Evolutionary conservation across 92 coral and sea anemone species (phyloP).

Genomic region (Scolanthus callimorphus): DNA sequence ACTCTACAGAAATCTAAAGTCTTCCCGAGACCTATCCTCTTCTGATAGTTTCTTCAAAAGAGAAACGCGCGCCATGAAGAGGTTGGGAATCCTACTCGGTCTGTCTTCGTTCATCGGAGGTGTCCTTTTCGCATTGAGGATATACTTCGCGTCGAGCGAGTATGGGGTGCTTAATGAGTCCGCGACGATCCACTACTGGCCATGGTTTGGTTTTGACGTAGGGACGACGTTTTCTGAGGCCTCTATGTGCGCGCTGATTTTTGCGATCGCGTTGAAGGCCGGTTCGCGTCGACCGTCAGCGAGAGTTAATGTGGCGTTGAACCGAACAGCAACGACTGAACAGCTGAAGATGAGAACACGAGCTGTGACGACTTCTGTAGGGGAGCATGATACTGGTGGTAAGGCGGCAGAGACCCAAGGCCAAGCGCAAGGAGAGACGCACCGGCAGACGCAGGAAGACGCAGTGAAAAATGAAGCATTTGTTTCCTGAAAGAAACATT

Average conservation of each 20-base stretch:
- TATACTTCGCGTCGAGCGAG: conserved; percentile 30
- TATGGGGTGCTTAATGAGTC: conserved; percentile 20
- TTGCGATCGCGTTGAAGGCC: conserved; percentile 36
- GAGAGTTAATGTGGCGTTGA: not conserved
- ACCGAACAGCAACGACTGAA: not conserved
- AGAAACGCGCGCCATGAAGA: conserved; percentile 22
- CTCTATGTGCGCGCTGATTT: conserved; percentile 28
- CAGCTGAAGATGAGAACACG: conserved; percentile 6
- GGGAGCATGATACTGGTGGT: too few relatives aligned
- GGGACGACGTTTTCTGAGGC: conserved; percentile 31
- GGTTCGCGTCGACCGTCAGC: not conserved
- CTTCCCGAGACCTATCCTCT: conserved; percentile 41
- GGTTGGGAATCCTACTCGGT: conserved; percentile 11
- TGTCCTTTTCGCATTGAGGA: conserved; percentile 14
- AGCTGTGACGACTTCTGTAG: not conserved
- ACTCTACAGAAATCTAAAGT: conserved; percentile 51
- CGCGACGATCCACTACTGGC: conserved; percentile 24
- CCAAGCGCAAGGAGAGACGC: too few relatives aligned
- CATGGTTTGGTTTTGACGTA: conserved; percentile 34
- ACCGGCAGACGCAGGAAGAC: too few relatives aligned
- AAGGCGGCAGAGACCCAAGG: too few relatives aligned
- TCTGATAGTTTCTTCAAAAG: not conserved
- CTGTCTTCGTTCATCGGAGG: conserved; percentile 39
- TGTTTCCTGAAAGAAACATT: too few relatives aligned
- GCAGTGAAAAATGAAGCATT: too few relatives aligned